Percentiles rank a stretch among this genome's conserved stretches.
These are phyloP conservation scores for Synergus gifuensis DNA, from an alignment of 2,888 invertebrate species.

Conservation along the genomic window DNA sequence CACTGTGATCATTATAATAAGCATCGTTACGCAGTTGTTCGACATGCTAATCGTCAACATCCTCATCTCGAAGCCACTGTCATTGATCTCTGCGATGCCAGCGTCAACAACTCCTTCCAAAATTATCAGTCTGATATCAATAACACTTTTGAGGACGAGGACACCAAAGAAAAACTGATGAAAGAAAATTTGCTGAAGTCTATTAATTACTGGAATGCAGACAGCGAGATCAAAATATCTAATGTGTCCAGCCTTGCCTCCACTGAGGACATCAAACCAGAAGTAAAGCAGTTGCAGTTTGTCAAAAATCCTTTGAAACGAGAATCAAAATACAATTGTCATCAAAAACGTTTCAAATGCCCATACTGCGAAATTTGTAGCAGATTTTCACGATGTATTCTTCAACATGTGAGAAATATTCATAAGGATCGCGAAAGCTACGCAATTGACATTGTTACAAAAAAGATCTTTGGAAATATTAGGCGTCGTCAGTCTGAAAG, in stretches of 20 bases:
- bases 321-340: slow-evolving; percentile 17
- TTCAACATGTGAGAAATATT: slow-evolving; percentile 16
- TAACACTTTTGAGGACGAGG: slow-evolving; percentile 2
- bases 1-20: neutral
- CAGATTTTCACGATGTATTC: slow-evolving; percentile 13
- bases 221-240: slow-evolving; percentile 35
- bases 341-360: slow-evolving; percentile 14
- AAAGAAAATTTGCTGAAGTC: slow-evolving; percentile 7
- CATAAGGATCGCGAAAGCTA: slow-evolving; percentile 13
- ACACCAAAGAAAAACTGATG: slow-evolving; percentile 11
- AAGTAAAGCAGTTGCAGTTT: neutral
- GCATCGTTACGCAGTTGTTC: neutral
- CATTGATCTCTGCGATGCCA: neutral
- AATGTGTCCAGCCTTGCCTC: slow-evolving; percentile 4
- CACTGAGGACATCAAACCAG: neutral
- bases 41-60: slow-evolving; percentile 1
- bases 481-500: slow-evolving; percentile 9
- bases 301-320: slow-evolving; percentile 14
- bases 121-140: neutral
- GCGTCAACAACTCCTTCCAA: neutral
- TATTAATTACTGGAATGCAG: slow-evolving; percentile 2
- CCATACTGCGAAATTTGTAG: neutral
- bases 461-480: slow-evolving; percentile 5
- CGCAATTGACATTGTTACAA: slow-evolving; percentile 26
- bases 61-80: neutral